Conservation (phyloP, 2,113 vertebrate species). For the Xenopus laevis region DNA sequence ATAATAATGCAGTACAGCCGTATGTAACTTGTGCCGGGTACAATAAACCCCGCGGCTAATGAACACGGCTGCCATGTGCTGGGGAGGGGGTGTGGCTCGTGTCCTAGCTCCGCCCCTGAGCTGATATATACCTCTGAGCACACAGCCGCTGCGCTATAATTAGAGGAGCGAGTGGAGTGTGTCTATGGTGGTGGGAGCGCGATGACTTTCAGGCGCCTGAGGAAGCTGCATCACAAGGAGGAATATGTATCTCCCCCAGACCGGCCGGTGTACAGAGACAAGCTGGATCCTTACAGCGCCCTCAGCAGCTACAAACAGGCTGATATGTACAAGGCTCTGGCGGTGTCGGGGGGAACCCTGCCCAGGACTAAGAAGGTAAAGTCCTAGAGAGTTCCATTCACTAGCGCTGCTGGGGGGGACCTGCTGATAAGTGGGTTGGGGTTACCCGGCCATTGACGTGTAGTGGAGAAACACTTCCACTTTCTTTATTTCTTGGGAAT, state of each 20-base stretch:
- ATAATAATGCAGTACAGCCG: too few relatives aligned
- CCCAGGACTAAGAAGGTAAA: conserved; percentile 74
- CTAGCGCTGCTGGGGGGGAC: neutral
- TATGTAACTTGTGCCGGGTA: too few relatives aligned
- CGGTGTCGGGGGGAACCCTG: conserved; percentile 81
- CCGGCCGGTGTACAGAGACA: conserved; percentile 27
- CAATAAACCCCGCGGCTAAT: neutral
- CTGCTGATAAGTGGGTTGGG: too few relatives aligned
- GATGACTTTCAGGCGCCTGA: conserved; percentile 70
- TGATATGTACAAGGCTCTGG: conserved; percentile 75
- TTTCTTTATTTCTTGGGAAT: neutral
- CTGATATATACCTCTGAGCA: accelerated
- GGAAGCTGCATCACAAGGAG: conserved; percentile 61
- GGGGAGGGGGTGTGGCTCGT: accelerated
- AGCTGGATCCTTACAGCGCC: conserved; percentile 49
- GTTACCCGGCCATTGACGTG: too few relatives aligned
- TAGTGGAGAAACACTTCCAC: too few relatives aligned
- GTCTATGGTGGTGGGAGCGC: conserved; percentile 24
- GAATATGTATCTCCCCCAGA: conserved; percentile 50
- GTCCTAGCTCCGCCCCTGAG: neutral
- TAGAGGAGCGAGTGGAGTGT: neutral
- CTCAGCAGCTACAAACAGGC: conserved; percentile 50
- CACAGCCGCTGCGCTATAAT: neutral
- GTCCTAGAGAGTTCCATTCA: neutral
- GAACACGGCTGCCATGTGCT: conserved; percentile 8